Conservation (phyloP, 2,888 invertebrate genomes). For the Tetranychus truncatus region DNA sequence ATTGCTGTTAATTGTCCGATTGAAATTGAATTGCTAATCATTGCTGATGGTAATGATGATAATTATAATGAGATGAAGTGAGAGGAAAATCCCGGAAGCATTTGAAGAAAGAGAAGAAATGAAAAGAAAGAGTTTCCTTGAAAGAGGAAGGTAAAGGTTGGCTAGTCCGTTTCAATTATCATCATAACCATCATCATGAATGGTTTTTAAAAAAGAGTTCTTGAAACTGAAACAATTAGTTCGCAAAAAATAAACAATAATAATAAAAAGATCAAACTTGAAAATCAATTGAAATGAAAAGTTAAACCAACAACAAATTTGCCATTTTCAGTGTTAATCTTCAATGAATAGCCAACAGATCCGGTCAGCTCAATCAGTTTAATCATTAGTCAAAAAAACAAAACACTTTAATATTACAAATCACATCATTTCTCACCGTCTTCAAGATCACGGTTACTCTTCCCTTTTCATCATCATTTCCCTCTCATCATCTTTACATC, state of each 20-base stretch:
- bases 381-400: neutral
- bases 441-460: constrained; percentile 1
- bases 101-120: neutral
- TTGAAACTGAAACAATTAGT: neutral
- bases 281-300: too few species aligned
- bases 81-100: neutral
- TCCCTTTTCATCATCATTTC: constrained; percentile 7
- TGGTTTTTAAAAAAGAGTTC: neutral
- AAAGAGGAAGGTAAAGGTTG: neutral
- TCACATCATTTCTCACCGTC: neutral
- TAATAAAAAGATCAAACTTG: too few species aligned
- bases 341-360: neutral
- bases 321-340: too few species aligned
- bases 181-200: neutral
- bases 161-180: neutral
- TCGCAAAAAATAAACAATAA: too few species aligned
- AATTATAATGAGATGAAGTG: neutral
- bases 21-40: too few species aligned
- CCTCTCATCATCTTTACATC: neutral
- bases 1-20: too few species aligned
- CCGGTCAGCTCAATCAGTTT: neutral
- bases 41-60: neutral
- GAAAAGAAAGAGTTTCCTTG: neutral
- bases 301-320: too few species aligned
- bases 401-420: neutral